Base-by-base conservation (phyloP, 2,113 vertebrate species). In the Microcebus tavaratra region DNA sequence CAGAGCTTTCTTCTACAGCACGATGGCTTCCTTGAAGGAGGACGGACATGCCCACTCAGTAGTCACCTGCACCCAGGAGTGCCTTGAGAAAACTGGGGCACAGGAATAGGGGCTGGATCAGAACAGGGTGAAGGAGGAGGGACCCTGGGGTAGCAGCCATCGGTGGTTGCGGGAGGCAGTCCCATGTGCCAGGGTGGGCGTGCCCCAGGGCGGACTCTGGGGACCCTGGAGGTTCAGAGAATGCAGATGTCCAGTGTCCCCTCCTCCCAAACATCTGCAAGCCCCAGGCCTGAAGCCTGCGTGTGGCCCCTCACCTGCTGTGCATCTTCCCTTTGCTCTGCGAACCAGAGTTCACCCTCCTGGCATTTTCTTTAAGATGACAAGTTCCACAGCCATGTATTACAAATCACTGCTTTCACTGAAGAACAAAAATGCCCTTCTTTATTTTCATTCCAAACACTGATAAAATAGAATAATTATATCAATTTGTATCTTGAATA, bases 391-490 rank as follows among this genome's bases (percentile, higher is more conserved):
- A 67, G 63, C 6, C 17, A 67, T 85, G 53, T 50, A 65, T 15
- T 70, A 8, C 34, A 81, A 75, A 79, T 55, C 11, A 78, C 42
- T 15, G 15, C 21, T 84, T 57, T 72, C 25, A 70, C 9, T 45
- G 10, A 42, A 70, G 50, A 23, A 76, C 29, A 76, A 50, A 67
- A 29, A 31, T 81, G 6, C 5, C 9, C 9, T 50, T 65, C n/a
- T 50, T 72, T 31, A 68, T 88, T 91, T 79, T n/a, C 72, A 39
- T 84, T 79, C 23, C 53, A 45, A 50, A 76, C n/a, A 89, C 42
- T 31, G 23, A 48, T 80, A 94, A 91, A 90, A 78, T 5, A 87
- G 20, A 76, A 73, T 85, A 83, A 79, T 86, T 61, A 29, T 36
- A 61, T 79, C 75, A 59, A 18, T 59, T 88, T 39, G 4, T 68